A percentile compares a stretch with the other conserved stretches of the same genome.
These are phyloP conservation scores for Biston betularia DNA, from an alignment of 2,888 invertebrate genomes.

Conservation along the genomic window DNA sequence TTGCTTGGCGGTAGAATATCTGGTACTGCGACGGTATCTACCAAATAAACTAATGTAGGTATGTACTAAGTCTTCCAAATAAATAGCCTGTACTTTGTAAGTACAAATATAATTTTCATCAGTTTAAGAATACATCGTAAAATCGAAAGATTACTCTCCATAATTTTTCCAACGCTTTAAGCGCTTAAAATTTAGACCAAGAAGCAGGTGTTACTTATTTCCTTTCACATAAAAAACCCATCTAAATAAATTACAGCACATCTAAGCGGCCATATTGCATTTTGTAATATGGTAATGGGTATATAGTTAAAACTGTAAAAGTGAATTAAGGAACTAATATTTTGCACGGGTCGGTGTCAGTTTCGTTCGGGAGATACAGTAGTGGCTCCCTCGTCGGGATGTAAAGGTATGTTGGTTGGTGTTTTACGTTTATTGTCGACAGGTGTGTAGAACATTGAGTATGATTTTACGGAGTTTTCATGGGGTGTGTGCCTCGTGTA, in stretches of 20 bases:
- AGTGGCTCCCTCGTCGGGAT: not conserved
- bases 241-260: constrained; percentile 34
- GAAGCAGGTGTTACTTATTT: constrained; percentile 27
- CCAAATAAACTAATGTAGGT: too few species aligned
- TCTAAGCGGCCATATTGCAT: constrained; percentile 29
- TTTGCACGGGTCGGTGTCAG: not conserved
- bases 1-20: too few species aligned
- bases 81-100: too few species aligned
- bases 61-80: too few species aligned
- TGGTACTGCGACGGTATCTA: too few species aligned
- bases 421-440: constrained; percentile 26
- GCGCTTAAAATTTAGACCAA: constrained; percentile 22
- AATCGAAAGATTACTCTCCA: not conserved
- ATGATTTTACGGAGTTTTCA: constrained; percentile 39
- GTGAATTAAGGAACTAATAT: not conserved
- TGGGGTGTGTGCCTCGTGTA: constrained; percentile 17
- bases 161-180: not conserved
- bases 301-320: not conserved
- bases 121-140: not conserved
- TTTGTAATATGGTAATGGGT: constrained; percentile 28
- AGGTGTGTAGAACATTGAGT: constrained; percentile 29
- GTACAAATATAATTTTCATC: not conserved
- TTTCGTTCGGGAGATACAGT: not conserved
- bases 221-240: constrained; percentile 21
- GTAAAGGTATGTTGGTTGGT: not conserved